These are phyloP conservation scores for Chrysolina oricalcia DNA, from an alignment of 2,888 invertebrate genomes.

Conservation along the genomic window DNA sequence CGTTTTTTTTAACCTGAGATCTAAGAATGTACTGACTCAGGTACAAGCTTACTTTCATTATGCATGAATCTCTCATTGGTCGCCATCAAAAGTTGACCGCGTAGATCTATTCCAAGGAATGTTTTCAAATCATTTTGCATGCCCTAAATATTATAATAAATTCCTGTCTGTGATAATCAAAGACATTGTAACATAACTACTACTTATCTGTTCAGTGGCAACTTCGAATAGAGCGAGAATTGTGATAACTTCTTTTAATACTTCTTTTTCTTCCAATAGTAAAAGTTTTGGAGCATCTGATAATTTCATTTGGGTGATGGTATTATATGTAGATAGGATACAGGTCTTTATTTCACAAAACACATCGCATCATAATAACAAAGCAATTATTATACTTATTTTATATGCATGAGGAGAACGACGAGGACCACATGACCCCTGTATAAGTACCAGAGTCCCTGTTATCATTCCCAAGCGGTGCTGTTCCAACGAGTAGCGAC, in stretches of 20 bases:
- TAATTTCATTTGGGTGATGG: slow-evolving; percentile 19
- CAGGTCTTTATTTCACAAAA: too few species aligned
- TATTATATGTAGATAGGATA: too few species aligned
- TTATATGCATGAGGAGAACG: too few species aligned
- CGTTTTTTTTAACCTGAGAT: slow-evolving; percentile 27
- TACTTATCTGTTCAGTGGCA: slow-evolving; percentile 25
- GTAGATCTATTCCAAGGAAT: too few species aligned
- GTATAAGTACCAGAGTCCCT: slow-evolving; percentile 15
- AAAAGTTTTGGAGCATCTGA: slow-evolving; percentile 19
- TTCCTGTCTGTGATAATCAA: too few species aligned
- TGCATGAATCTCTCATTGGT: slow-evolving; percentile 7
- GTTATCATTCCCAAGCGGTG: slow-evolving; percentile 19
- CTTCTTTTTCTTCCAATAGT: slow-evolving; percentile 21
- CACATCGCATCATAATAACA: too few species aligned
- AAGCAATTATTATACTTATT: slow-evolving; percentile 13
- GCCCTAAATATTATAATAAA: too few species aligned
- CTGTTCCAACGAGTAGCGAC: slow-evolving; percentile 32
- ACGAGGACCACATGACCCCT: slow-evolving; percentile 19
- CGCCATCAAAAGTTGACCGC: neutral
- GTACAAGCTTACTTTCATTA: slow-evolving; percentile 25
- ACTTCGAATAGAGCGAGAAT: slow-evolving; percentile 26
- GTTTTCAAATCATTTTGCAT: too few species aligned
- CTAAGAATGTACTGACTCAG: slow-evolving; percentile 24
- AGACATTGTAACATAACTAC: slow-evolving; percentile 19
- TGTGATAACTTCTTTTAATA: slow-evolving; percentile 24